These are phyloP conservation scores for Napeogenes inachia DNA, from an alignment of 2,888 invertebrate species.

Conservation along the genomic window DNA sequence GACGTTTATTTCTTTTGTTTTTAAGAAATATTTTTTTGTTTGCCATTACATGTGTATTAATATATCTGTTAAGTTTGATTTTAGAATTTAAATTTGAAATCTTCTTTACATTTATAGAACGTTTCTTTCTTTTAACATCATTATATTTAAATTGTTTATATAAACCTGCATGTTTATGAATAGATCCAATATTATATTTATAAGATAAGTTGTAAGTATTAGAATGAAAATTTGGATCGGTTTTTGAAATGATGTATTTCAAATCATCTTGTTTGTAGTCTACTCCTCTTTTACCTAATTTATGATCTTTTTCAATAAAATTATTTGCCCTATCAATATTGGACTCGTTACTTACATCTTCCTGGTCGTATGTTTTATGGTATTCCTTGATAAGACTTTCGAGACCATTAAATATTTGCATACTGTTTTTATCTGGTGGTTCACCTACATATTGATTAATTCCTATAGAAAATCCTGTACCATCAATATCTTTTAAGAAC, in stretches of 20 bases:
- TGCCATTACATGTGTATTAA: conserved; percentile 50
- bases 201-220: too few species aligned
- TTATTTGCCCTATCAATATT: conserved; percentile 24
- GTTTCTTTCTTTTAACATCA: conserved; percentile 47
- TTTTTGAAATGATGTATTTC: conserved; percentile 26
- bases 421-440: conserved; percentile 56
- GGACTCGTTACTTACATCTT: conserved; percentile 23
- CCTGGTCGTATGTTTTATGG: conserved; percentile 47
- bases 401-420: conserved; percentile 57
- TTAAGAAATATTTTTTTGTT: conserved; percentile 44
- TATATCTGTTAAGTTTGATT: conserved; percentile 46
- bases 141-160: conserved; percentile 16
- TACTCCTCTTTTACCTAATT: conserved; percentile 28
- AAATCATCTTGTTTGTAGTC: not conserved
- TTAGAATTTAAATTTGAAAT: conserved; percentile 49
- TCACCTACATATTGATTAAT: conserved; percentile 61
- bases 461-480: conserved; percentile 61
- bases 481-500: conserved; percentile 57
- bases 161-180: too few species aligned
- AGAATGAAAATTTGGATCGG: too few species aligned
- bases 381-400: conserved; percentile 56
- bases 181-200: too few species aligned
- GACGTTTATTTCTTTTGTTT: conserved; percentile 56
- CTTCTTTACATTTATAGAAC: conserved; percentile 44
- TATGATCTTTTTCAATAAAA: conserved; percentile 21